phyloP scores from a whole-genome alignment of 2,888 invertebrate species.

The Scotopteryx bipunctaria region DNA sequence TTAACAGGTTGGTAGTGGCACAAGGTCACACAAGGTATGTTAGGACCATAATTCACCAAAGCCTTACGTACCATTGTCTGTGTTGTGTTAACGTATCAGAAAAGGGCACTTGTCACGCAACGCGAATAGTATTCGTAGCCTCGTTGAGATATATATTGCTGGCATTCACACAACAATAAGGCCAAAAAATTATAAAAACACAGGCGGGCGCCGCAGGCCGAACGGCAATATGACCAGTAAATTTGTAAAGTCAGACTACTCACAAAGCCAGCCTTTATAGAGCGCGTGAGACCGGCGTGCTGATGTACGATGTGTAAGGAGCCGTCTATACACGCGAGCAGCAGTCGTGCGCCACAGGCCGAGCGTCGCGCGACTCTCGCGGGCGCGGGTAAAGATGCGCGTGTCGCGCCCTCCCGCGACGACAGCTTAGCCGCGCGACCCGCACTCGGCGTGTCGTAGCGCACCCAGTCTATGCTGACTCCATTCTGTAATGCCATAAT shows the following conservation, averaged over 20 bases:
- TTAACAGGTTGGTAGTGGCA: no score
- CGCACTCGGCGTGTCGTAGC: constrained; percentile 87
- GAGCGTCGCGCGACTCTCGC: constrained; percentile 54
- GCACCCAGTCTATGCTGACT: constrained; percentile 85
- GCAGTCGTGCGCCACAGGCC: constrained; percentile 88
- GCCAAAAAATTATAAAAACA: no score
- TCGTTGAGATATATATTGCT: no score
- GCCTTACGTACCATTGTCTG: no score
- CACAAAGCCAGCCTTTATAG: constrained; percentile 91
- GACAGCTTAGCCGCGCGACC: constrained; percentile 77
- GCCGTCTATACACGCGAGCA: constrained; percentile 93
- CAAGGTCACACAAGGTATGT: no score
- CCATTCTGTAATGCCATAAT: constrained; percentile 56
- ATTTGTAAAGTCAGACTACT: background rate
- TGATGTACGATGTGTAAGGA: constrained; percentile 91
- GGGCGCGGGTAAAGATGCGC: constrained; percentile 84
- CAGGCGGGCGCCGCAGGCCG: no score
- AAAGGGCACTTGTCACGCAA: no score
- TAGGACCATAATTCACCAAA: no score
- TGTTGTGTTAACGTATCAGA: no score
- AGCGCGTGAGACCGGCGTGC: constrained; percentile 88
- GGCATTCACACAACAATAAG: no score
- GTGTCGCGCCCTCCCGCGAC: constrained; percentile 77
- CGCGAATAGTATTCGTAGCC: no score
- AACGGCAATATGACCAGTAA: no score